A percentile compares a stretch with the other conserved stretches of the same genome.
phyloP scores from a whole-genome alignment of 2,113 vertebrate species.

The Haplochromis vanheusdeni region DNA sequence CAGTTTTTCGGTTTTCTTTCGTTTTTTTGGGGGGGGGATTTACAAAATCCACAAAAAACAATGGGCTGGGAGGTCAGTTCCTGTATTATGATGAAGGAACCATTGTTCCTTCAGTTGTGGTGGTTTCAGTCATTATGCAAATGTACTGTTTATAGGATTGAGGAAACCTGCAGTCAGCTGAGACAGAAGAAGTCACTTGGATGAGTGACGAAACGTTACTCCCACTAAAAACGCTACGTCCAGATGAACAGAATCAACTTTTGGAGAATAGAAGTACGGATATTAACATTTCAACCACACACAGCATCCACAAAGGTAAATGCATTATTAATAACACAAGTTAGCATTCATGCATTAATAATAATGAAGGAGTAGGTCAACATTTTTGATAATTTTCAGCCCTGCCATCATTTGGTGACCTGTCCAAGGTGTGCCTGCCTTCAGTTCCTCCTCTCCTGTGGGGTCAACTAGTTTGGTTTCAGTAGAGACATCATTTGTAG shows the following conservation, averaged over 20 bases:
- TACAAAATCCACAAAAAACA: neutral
- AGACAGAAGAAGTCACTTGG: neutral
- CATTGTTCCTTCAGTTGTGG: neutral
- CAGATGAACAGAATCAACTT: neutral
- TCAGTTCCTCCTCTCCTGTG: neutral
- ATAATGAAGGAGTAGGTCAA: neutral
- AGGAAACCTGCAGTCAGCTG: neutral
- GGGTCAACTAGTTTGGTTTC: neutral
- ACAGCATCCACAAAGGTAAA: neutral
- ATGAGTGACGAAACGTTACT: neutral
- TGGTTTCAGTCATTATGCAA: neutral
- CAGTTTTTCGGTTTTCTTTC: neutral
- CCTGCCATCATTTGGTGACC: neutral
- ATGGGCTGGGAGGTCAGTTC: neutral
- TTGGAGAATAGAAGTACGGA: neutral
- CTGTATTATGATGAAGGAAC: neutral
- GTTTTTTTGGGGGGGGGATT: fast-evolving
- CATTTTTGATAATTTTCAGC: neutral
- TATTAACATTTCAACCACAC: neutral
- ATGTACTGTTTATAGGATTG: neutral
- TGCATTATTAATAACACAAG: neutral
- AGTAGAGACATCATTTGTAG: neutral
- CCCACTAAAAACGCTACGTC: neutral
- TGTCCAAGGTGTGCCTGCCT: neutral
- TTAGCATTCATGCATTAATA: neutral